A percentile compares a stretch with the other conserved stretches of the same genome.
These are phyloP conservation scores for Enteromius thamalakanensis DNA, from an alignment of 2,797 vertebrate genomes.

Conservation along the genomic window DNA sequence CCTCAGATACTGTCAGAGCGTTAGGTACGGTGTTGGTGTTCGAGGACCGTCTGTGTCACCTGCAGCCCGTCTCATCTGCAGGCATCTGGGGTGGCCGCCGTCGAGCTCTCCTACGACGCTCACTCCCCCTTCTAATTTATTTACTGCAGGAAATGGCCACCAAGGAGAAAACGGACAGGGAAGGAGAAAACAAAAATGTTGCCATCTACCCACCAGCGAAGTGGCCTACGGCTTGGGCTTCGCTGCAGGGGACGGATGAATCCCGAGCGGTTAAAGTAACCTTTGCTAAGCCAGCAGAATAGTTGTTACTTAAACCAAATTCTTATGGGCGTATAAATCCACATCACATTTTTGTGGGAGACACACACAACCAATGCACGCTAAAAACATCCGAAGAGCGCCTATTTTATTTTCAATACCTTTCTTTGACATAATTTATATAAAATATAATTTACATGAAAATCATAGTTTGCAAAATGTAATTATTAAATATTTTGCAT, in stretches of 20 bases:
- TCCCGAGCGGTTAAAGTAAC: constrained; percentile 14
- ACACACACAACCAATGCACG: neutral
- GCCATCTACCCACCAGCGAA: constrained; percentile 52
- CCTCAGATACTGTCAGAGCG: constrained; percentile 78
- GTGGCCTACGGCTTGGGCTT: constrained; percentile 20
- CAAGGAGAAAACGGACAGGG: constrained; percentile 75
- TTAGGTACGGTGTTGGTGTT: constrained; percentile 70
- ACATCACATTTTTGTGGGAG: constrained; percentile 18
- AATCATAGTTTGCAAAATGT: neutral
- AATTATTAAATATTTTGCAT: neutral
- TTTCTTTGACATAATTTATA: neutral
- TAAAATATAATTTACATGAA: neutral
- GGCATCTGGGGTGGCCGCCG: constrained; percentile 47
- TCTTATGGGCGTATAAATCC: constrained; percentile 29
- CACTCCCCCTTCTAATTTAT: constrained; percentile 74
- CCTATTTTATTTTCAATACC: neutral
- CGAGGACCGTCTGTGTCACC: constrained; percentile 60
- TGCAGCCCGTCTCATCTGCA: constrained; percentile 53
- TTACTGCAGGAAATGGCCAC: constrained; percentile 71
- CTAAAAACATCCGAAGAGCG: neutral
- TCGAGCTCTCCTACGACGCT: constrained; percentile 50
- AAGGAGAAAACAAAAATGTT: constrained; percentile 68
- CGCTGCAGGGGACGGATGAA: constrained; percentile 31
- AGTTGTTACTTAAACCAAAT: constrained; percentile 50
- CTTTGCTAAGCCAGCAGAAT: constrained; percentile 28